Base-by-base conservation (phyloP, 2,888 invertebrate species). In the Eristalinus aeneus region DNA sequence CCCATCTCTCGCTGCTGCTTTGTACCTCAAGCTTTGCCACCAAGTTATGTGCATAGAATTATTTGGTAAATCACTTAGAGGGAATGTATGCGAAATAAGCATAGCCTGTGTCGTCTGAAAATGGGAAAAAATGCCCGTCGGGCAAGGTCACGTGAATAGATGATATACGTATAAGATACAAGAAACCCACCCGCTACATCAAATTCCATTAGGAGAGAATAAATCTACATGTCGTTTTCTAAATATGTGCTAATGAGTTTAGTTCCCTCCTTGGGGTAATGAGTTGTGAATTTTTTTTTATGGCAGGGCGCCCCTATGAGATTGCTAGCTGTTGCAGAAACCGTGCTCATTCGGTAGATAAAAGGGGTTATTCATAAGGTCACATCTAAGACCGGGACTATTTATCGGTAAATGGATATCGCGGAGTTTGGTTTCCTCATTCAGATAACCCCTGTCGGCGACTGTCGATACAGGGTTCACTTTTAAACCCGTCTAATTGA, bases 31-130 rank as follows among this genome's bases (percentile, higher is more conserved):
- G 56, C 23, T 46, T 46, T 11, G 23, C 58, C 69, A 53, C 58
- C 63, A 32, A 73, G 56, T 80, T 80, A 73, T 85, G 77, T 78
- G 78, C 71, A 72, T 53, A 72, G 36, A 78, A 78, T 61, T 79
- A 73, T 79, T 79, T 73, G 39, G 39, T 22, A 69, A 64, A 73
- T 73, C 64, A 81, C 60, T 76, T 72, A 73, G 76, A n/a, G 68
- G 10, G 73, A 65, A 60, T 53, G 39, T 36, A 23, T 46, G 12
- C 22, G 34, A 8, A 39, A 72, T 78, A 46, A 58, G 39, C 71
- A 65, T 72, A 64, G 71, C 20, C 56, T 65, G 27, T 71, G 36
- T n/a, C 64, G 46, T 22, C 46, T 8, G n/a, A 34, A 31, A 27
- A 16, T 2, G n/a, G 5, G 10, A 61, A 61, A 31, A 36, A 22